Conservation (phyloP, 2,113 vertebrate genomes). For the Tragelaphus imberbis region DNA sequence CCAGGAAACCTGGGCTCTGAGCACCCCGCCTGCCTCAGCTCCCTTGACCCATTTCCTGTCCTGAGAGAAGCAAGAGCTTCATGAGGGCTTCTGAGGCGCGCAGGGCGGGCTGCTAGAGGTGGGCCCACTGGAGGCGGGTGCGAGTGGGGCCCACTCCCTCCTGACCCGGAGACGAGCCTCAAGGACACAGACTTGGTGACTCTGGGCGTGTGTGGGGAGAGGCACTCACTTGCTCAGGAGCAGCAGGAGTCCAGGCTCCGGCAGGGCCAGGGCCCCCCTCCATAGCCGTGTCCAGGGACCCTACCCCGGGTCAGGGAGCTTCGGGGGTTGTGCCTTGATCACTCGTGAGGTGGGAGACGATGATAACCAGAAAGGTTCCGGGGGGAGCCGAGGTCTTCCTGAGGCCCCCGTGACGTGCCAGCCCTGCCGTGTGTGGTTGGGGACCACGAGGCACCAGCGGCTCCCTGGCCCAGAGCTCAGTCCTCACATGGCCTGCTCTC, state of each 20-base stretch:
- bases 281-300: background rate
- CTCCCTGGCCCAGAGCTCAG: background rate
- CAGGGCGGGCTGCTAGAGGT: accelerated
- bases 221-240: background rate
- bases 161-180: background rate
- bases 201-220: background rate
- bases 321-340: background rate
- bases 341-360: background rate
- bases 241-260: background rate
- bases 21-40: background rate
- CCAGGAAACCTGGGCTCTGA: background rate
- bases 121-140: accelerated
- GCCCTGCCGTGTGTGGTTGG: accelerated
- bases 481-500: background rate
- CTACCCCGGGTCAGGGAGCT: background rate
- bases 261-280: background rate
- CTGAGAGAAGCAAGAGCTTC: background rate
- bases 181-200: accelerated
- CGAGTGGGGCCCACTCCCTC: background rate
- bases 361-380: background rate
- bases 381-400: background rate
- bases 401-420: accelerated
- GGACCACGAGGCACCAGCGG: accelerated
- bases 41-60: background rate
- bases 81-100: background rate